These are phyloP conservation scores for Nannospalax galili DNA, from an alignment of 2,113 vertebrate genomes.

Conservation along the genomic window DNA sequence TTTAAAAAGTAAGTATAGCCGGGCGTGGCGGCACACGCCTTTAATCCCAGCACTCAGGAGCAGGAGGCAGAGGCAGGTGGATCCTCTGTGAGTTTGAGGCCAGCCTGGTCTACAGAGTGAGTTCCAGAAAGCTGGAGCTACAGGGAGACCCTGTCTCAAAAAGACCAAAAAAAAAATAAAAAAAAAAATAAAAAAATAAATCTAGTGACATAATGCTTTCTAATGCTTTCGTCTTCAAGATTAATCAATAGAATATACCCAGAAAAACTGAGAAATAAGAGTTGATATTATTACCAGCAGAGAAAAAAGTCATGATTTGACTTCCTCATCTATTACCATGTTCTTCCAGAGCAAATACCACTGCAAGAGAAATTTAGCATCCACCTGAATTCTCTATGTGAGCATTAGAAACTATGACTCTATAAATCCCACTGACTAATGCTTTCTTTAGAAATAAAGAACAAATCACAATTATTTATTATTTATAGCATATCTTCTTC, in stretches of 20 bases:
- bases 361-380: conserved; percentile 19
- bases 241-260: not conserved
- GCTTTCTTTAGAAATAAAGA: conserved; percentile 43
- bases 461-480: conserved; percentile 48
- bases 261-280: not conserved
- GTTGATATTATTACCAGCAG: not conserved
- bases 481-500: conserved; percentile 33
- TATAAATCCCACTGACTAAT: conserved; percentile 17
- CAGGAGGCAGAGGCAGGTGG: no score
- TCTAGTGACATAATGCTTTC: not conserved
- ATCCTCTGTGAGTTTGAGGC: no score
- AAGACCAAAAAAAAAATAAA: no score
- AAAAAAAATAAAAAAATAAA: not conserved
- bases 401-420: not conserved
- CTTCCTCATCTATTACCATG: not conserved
- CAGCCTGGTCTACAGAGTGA: no score
- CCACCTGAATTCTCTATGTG: not conserved
- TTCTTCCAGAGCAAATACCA: conserved; percentile 15
- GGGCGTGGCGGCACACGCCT: no score
- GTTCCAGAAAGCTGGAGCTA: no score
- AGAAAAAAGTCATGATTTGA: conserved; percentile 48
- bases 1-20: not conserved
- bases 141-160: no score
- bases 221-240: not conserved
- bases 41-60: no score